Evolutionary conservation across 2,797 vertebrate species (phyloP).

Genomic region (Gymnoscopelus braueri): DNA sequence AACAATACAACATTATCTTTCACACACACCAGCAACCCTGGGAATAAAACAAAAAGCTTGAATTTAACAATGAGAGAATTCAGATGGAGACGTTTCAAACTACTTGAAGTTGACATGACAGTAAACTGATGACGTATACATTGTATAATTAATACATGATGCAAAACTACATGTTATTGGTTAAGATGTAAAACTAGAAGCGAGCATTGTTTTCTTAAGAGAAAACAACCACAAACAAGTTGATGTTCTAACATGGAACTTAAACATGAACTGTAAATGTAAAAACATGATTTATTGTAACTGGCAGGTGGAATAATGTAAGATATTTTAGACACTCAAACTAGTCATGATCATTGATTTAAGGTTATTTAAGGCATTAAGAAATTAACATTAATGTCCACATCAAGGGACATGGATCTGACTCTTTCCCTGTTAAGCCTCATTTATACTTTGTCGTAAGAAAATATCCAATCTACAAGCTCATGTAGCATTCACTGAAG

Average conservation of each 20-base stretch:
- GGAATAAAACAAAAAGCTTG: conserved; percentile 56
- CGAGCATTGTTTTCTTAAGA: too few species aligned
- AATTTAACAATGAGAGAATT: conserved; percentile 8
- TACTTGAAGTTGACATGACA: neutral
- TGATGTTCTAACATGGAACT: too few species aligned
- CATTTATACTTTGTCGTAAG: neutral
- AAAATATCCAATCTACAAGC: neutral
- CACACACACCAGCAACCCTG: conserved; percentile 24
- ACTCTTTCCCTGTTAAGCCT: too few species aligned
- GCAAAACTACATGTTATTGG: too few species aligned
- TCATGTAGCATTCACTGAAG: conserved; percentile 4
- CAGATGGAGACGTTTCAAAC: conserved; percentile 25
- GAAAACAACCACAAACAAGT: too few species aligned
- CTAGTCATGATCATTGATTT: conserved; percentile 46
- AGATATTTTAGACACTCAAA: conserved; percentile 15
- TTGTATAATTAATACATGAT: too few species aligned
- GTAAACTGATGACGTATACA: too few species aligned
- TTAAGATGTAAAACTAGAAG: too few species aligned
- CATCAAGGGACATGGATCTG: conserved; percentile 5
- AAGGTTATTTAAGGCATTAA: conserved; percentile 49
- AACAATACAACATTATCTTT: conserved; percentile 29
- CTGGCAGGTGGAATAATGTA: conserved; percentile 11
- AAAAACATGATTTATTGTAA: conserved; percentile 16
- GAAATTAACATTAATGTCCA: conserved; percentile 42
- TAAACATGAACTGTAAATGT: neutral